Conservation (phyloP, 2,888 invertebrate species). For the Eupithecia insigniata region DNA sequence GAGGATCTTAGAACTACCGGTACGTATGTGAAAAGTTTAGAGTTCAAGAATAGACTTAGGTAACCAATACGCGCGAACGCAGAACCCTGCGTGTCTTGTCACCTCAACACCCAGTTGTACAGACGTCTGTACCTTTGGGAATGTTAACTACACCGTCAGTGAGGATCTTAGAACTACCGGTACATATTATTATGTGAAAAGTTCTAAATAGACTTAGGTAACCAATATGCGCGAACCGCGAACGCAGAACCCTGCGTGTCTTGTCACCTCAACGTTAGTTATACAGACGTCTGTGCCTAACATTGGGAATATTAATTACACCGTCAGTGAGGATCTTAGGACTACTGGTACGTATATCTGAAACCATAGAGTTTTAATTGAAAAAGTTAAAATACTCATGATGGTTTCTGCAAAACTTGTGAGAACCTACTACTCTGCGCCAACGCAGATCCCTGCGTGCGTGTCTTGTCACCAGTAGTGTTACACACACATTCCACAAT, state of each 20-base stretch:
- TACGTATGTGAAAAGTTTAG: conserved; percentile 32
- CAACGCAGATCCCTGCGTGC: too few species aligned
- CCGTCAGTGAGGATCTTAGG: conserved; percentile 59
- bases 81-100: conserved; percentile 76
- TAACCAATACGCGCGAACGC: conserved; percentile 78
- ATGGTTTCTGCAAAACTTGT: not conserved
- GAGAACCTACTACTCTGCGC: too few species aligned
- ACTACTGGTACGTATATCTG: conserved; percentile 51
- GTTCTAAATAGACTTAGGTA: too few species aligned
- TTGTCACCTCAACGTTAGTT: conserved; percentile 68
- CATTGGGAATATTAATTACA: conserved; percentile 68
- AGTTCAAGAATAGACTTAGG: too few species aligned
- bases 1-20: conserved; percentile 53
- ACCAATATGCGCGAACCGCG: conserved; percentile 75
- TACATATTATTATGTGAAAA: conserved; percentile 36
- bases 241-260: conserved; percentile 77
- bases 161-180: conserved; percentile 53
- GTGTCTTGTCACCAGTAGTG: too few species aligned
- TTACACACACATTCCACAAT: too few species aligned
- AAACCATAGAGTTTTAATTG: too few species aligned
- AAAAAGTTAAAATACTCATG: not conserved
- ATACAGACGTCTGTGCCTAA: conserved; percentile 65
- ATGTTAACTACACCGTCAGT: conserved; percentile 69
- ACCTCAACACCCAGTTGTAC: conserved; percentile 67
- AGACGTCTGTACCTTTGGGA: conserved; percentile 63